Conservation (phyloP, 2,888 invertebrate genomes). For the Hyposoter didymator region DNA sequence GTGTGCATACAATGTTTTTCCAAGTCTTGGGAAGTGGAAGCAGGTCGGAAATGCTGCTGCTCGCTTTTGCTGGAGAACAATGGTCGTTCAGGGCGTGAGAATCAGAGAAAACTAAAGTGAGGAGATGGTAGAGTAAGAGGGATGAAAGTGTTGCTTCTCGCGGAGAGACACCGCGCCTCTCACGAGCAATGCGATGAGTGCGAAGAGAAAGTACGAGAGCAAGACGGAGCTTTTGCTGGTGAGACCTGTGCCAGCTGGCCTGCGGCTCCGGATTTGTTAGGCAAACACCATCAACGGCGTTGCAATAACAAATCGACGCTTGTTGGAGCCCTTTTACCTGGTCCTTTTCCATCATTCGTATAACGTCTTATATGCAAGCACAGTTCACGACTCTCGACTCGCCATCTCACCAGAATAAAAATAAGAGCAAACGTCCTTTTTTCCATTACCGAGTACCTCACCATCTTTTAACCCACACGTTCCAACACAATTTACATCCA, state of each 20-base stretch:
- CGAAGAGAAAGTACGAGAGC: constrained; percentile 23
- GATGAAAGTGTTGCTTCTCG: constrained; percentile 47
- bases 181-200: constrained; percentile 24
- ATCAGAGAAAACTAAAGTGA: background rate
- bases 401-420: background rate
- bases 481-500: constrained; percentile 10
- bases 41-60: constrained; percentile 42
- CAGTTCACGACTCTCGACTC: constrained; percentile 30
- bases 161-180: background rate
- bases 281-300: constrained; percentile 79
- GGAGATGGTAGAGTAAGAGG: constrained; percentile 42
- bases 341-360: constrained; percentile 52
- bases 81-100: constrained; percentile 42
- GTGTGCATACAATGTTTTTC: constrained; percentile 73
- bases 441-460: constrained; percentile 5
- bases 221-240: constrained; percentile 48
- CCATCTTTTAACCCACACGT: constrained; percentile 1
- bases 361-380: constrained; percentile 31
- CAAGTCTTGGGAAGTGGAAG: constrained; percentile 63
- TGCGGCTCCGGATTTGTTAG: constrained; percentile 79
- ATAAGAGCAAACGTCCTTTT: constrained; percentile 2
- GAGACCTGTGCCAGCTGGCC: constrained; percentile 70
- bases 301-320: constrained; percentile 80
- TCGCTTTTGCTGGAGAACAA: constrained; percentile 54
- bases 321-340: constrained; percentile 69